These are phyloP conservation scores for Malacosoma neustria DNA, from an alignment of 2,888 invertebrate species.

Conservation along the genomic window DNA sequence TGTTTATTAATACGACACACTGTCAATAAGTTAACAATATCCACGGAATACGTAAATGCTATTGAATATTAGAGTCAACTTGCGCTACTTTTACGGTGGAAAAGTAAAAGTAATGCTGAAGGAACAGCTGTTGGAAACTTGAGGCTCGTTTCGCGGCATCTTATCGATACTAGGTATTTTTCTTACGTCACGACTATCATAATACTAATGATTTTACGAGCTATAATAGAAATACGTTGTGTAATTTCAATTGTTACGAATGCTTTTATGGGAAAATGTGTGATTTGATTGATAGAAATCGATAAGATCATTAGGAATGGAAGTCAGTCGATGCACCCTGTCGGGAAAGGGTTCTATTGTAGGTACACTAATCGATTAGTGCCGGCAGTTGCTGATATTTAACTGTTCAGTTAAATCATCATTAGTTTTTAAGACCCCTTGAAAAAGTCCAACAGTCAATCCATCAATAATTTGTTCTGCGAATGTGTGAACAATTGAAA, in stretches of 20 bases:
- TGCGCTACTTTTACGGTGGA: background rate
- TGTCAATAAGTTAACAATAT: no score
- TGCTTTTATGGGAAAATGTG: background rate
- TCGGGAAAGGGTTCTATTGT: constrained; percentile 15
- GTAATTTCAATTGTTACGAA: background rate
- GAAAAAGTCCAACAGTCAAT: constrained; percentile 44
- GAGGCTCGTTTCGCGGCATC: background rate
- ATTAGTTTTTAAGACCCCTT: constrained; percentile 54
- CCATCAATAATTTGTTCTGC: constrained; percentile 62
- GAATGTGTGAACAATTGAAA: constrained; percentile 23
- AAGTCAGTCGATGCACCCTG: constrained; percentile 43
- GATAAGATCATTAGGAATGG: constrained; percentile 63
- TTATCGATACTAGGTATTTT: constrained; percentile 8
- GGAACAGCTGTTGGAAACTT: constrained; percentile 6
- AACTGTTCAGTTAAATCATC: constrained; percentile 49
- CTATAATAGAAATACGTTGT: background rate
- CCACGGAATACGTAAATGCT: no score
- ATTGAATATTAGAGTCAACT: no score
- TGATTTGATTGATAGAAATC: constrained; percentile 13
- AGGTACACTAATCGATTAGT: constrained; percentile 22
- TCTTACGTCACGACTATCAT: constrained; percentile 23
- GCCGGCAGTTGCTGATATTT: constrained; percentile 37
- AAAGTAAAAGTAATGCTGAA: constrained; percentile 2
- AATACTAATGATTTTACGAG: no score
- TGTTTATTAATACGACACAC: no score